Conservation (phyloP, 2,888 invertebrate species). For the Platypus cylindrus region DNA sequence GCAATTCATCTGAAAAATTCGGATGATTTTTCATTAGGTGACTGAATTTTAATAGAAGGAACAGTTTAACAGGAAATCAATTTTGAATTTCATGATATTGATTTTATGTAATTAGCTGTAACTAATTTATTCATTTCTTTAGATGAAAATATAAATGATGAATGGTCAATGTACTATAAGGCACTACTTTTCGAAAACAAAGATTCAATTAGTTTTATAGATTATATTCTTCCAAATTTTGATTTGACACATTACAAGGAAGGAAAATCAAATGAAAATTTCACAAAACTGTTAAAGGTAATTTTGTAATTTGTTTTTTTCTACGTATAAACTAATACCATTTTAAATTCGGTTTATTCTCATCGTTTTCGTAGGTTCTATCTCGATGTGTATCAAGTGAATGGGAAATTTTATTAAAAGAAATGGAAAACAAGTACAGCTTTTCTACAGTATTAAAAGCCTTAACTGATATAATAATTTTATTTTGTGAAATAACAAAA, state of each 20-base stretch:
- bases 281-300: conserved; percentile 11
- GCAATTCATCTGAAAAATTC: too few relatives aligned
- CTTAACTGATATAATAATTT: conserved; percentile 25
- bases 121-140: too few relatives aligned
- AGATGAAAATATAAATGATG: conserved; percentile 6
- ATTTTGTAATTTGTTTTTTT: too few relatives aligned
- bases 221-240: conserved; percentile 10
- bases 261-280: conserved; percentile 8
- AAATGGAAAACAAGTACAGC: conserved; percentile 18
- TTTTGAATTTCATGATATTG: too few relatives aligned
- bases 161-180: conserved; percentile 13
- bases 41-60: too few relatives aligned
- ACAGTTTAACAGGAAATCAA: too few relatives aligned
- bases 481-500: conserved; percentile 25
- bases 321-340: not conserved
- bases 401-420: conserved; percentile 24
- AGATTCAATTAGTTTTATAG: conserved; percentile 4
- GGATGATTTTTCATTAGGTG: too few relatives aligned
- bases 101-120: too few relatives aligned
- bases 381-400: conserved; percentile 27
- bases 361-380: conserved; percentile 13
- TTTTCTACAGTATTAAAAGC: conserved; percentile 20
- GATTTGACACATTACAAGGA: conserved; percentile 8
- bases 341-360: not conserved
- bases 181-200: conserved; percentile 2